Evolutionary conservation across 2,797 vertebrate genomes (phyloP).

Genomic region (Typhlichthys subterraneus): DNA sequence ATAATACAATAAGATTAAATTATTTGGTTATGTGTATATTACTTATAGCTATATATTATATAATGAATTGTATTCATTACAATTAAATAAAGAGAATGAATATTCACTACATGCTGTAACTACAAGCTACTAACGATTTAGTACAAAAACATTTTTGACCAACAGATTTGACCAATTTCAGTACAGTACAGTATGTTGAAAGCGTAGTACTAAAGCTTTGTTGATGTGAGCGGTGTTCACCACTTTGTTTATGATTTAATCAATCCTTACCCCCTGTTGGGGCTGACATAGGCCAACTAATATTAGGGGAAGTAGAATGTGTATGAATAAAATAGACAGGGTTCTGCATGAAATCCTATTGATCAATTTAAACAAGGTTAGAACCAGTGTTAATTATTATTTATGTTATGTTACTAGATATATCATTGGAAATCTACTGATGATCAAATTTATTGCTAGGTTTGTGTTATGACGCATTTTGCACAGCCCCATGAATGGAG

Average conservation of each 20-base stretch:
- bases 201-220: too few species aligned
- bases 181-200: not conserved
- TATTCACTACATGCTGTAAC: not conserved
- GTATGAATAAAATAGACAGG: not conserved
- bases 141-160: conserved; percentile 2
- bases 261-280: conserved; percentile 59
- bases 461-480: not conserved
- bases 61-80: too few species aligned
- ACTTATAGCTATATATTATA: too few species aligned
- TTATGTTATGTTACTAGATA: too few species aligned
- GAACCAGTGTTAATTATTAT: too few species aligned
- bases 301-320: not conserved
- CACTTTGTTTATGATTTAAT: conserved; percentile 39
- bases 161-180: not conserved
- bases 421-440: too few species aligned
- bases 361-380: too few species aligned
- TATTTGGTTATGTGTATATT: too few species aligned
- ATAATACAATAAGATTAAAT: not conserved
- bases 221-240: too few species aligned
- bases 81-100: too few species aligned
- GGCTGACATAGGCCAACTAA: not conserved
- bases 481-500: conserved; percentile 11
- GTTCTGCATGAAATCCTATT: not conserved
- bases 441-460: too few species aligned
- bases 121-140: not conserved